Evolutionary conservation across 1,140 invertebrate genomes (phyloP).

Genomic region (Tigriopus japonicus): DNA sequence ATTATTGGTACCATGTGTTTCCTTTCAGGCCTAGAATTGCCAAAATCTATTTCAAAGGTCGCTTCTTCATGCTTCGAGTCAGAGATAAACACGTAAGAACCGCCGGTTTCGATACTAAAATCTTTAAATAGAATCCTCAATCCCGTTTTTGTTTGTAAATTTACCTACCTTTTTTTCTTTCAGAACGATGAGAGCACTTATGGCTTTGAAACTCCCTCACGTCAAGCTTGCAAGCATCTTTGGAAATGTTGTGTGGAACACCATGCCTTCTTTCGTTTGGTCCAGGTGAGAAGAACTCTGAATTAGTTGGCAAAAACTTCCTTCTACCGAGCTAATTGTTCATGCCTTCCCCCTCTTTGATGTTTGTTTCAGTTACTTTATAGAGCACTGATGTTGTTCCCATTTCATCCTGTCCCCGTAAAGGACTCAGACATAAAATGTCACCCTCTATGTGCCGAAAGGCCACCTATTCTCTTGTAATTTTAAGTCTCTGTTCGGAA

Average conservation of each 20-base stretch:
- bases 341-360: too few relatives aligned
- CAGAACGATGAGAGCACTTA: conserved; percentile 87
- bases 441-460: background rate
- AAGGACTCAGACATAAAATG: too few relatives aligned
- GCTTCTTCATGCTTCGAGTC: conserved; percentile 86
- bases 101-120: background rate
- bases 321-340: background rate
- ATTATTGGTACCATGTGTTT: conserved; percentile 13
- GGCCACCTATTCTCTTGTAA: background rate
- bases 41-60: conserved; percentile 86
- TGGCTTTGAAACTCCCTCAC: conserved; percentile 82
- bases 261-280: conserved; percentile 88
- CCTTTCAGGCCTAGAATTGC: conserved; percentile 60
- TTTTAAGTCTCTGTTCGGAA: too few relatives aligned
- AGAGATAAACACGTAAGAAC: conserved; percentile 79
- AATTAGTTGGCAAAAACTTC: background rate
- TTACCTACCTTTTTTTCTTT: conserved; percentile 19
- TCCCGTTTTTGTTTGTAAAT: background rate
- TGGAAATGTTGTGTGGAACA: conserved; percentile 98
- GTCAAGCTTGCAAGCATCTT: conserved; percentile 85
- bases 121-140: too few relatives aligned
- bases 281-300: conserved; percentile 37
- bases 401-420: background rate
- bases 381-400: too few relatives aligned
- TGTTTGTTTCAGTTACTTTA: too few relatives aligned